Conservation (phyloP, 2,113 vertebrate genomes). For the Xyrauchen texanus region DNA sequence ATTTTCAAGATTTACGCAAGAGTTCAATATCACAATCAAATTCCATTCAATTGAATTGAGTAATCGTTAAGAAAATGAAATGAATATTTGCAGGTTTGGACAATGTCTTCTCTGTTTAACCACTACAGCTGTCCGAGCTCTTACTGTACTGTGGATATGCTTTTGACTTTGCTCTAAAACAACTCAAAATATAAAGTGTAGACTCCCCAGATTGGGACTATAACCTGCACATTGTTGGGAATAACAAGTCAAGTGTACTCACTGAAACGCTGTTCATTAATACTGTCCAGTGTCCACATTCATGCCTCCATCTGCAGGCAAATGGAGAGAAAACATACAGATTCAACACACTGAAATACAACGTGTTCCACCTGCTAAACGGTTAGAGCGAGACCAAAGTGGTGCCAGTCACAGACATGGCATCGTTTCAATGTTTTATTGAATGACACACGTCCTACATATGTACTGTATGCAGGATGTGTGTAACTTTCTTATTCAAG, state of each 20-base stretch:
- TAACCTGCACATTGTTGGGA: conserved; percentile 1
- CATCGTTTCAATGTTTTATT: neutral
- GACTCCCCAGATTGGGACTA: conserved; percentile 14
- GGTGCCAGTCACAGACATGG: neutral
- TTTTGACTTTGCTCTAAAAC: neutral
- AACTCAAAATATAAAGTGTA: neutral
- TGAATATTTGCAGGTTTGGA: conserved; percentile 9
- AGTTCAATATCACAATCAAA: too few species aligned
- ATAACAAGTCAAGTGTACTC: conserved; percentile 32
- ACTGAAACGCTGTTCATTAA: conserved; percentile 35
- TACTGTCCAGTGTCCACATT: conserved; percentile 16
- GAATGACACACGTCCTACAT: too few species aligned
- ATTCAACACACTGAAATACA: neutral
- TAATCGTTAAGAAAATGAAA: too few species aligned
- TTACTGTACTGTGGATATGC: neutral
- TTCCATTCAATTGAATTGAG: too few species aligned
- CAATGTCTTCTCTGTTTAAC: conserved; percentile 20
- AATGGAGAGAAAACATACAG: neutral
- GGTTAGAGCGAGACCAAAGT: too few species aligned
- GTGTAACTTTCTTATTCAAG: too few species aligned
- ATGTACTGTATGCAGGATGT: neutral
- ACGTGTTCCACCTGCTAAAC: neutral
- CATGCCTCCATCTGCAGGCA: conserved; percentile 35
- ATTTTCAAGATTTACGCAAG: too few species aligned
- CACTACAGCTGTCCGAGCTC: conserved; percentile 22